Evolutionary conservation across 2,113 vertebrate genomes (phyloP).

Genomic region (Tiliqua scincoides): DNA sequence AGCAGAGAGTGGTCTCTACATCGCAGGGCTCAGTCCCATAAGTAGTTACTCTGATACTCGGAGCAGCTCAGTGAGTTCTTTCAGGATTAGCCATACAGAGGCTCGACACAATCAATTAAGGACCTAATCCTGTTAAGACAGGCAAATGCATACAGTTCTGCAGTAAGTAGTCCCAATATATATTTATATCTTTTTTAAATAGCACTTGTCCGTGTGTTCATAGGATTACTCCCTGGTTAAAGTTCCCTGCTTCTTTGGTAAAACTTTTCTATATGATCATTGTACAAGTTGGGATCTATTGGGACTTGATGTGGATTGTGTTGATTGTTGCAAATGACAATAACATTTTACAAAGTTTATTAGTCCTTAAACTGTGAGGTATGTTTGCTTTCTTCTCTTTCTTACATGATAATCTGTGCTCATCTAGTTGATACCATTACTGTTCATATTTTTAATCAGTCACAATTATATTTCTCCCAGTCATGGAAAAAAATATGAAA

Average conservation of each 20-base stretch:
- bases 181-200: not conserved
- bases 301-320: conserved; percentile 53
- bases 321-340: conserved; percentile 60
- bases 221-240: conserved; percentile 38
- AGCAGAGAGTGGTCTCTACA: not conserved
- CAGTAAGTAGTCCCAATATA: not conserved
- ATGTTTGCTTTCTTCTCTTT: conserved; percentile 49
- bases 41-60: not conserved
- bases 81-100: not conserved
- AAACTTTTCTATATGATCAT: conserved; percentile 54
- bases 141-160: not conserved
- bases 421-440: conserved; percentile 28
- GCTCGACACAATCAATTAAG: not conserved
- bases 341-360: conserved; percentile 39
- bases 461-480: not conserved
- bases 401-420: conserved; percentile 32
- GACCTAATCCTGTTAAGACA: not conserved
- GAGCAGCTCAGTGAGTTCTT: not conserved
- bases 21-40: not conserved
- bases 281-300: conserved; percentile 63
- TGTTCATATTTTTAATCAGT: not conserved
- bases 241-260: conserved; percentile 57
- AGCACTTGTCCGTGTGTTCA: not conserved
- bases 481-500: not conserved
- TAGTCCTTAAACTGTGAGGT: conserved; percentile 42